Evolutionary conservation across 2,113 vertebrate genomes (phyloP), one percentile per base, ranked within the genome.

Genomic region (Mesocricetus auratus): DNA sequence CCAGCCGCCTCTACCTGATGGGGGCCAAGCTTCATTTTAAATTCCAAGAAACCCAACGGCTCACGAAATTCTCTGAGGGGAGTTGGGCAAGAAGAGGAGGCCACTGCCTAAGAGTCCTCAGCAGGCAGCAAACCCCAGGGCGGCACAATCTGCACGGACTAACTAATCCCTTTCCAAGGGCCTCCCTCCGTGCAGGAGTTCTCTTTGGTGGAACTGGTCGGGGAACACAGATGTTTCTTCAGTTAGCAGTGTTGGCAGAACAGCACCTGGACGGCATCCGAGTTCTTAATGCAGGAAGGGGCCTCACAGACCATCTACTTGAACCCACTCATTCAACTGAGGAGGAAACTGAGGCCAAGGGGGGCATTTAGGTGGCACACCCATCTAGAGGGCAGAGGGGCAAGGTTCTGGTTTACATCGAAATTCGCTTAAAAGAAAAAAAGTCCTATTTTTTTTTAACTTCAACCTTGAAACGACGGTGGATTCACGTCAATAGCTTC

Each of bases 201-300:
- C 92, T 97, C 94, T 97, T 98, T 96, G 92, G 96, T 96, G 97
- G 89, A 86, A 83, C 88, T 83, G 95, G 96, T 89, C 45, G 74
- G 88, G 94, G 97, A 96, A 97, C 97, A 97, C 97, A 97, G 97
- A 98, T 98, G 97, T 97, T 97, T 94, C 97, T 97, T 95, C 79
- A 94, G 91, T 96, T 97, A 98, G 93, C 90, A 47, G 89, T 95
- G 96, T 47, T 98, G 97, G 97, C 97, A 97, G 97, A 94, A 83
- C 96, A 91, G 94, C 96, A 64, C 92, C 97, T 97, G 97, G 97
- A 95, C 86, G 89, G 56, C 94, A 95, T 98, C 97, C 96, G 90
- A 98, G 96, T 94, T 97, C 95, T 89, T 96, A 97, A 97, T 79
- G 94, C 96, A 95, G 95, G 96, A 97, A 97, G 91, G 91, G 92